Evolutionary conservation across 2,113 vertebrate genomes (phyloP), one percentile per base, ranked within the genome.

Genomic region (Chiloscyllium plagiosum): DNA sequence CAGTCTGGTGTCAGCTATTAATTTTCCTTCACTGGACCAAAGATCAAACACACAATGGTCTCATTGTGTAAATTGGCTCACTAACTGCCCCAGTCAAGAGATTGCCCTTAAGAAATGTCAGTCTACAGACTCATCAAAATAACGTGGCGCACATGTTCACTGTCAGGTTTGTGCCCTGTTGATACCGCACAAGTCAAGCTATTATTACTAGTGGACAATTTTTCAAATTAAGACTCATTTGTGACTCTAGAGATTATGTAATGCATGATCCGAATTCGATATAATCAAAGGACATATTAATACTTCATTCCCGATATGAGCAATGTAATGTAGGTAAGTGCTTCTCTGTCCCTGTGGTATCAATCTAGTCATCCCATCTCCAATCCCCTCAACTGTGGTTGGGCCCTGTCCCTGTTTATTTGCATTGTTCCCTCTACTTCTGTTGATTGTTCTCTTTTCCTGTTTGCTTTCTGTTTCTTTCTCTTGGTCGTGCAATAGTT

Each of bases 181-280:
- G 65, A 29, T n/a, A 20, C 89, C 61, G 66, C 89, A 66, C 89
- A 92, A 20, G 56, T 66, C 1, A 13, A 29, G 26, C 56, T 65
- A n/a, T 90, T 90, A 90, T 90, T 90, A 33, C 50, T 29, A 65
- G 87, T 7, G 19, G 61, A 66, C 89, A 37, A 8, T 87, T 22
- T 93, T 37, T 93, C 89, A 68, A 93, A 66, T 93, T 93, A 66
- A 66, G 33, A 37, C 61, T 68, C 13, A 66, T 93, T 93, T 37
- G 61, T 93, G 61, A n/a, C 37, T 37, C 33, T 17, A 66, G 33
- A 22, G 56, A 93, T 37, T 0, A 61, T 93, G 56, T 66, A 93
- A 66, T 93, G 61, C 89, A 66, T 68, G 89, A 93, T 15, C 56
- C 33, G 4, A 19, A 8, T 93, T 5, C 19, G 89, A 93, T 33